Base-by-base conservation (phyloP, 2,888 invertebrate genomes). In the Seira musarum region DNA sequence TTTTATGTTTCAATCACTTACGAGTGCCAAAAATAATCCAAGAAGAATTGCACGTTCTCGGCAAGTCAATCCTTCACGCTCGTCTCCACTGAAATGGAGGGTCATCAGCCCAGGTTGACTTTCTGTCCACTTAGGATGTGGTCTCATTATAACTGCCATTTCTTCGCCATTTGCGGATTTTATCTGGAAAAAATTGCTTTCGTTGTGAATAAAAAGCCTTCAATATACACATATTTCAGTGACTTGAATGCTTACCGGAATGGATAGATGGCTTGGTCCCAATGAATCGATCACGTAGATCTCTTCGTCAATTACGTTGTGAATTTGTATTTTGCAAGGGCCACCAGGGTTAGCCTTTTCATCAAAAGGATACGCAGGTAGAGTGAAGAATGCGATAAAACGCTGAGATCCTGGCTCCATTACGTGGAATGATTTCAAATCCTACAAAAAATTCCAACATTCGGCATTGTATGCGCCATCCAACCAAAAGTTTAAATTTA, bases 251-350 rank as follows among this genome's bases (percentile, higher is more conserved):
- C 67, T 35, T 81, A 81, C 81, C 65, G 79, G 68, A 73, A 79
- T 79, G 35, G 49, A 67, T 8, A 79, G 25, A 21, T 79, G 68
- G 13, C 5, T 73, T 6, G 57, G 21, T n/a, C 72, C 35, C 22
- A 73, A 40, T 8, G 81, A 57, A 19, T 77, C 73, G 13, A 75
- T 77, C 2, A 77, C 22, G 24, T 81, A 81, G 17, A 81, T 77
- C 22, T 81, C 81, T 5, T 72, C 73, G 46, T 81, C 81, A 10
- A 81, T 73, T 19, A 81, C 81, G 65, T 81, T 81, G 40, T 81
- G 81, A 60, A 81, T 81, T 15, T 77, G 57, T 21, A 81, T 73
- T 13, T 71, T 19, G 24, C 64, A 49, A 0, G 25, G 49, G 2
- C 40, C 13, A n/a, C n/a, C n/a, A n/a, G n/a, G n/a, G n/a, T 22